These are phyloP conservation scores for Acanthurus tractus DNA, from an alignment of 2,797 vertebrate genomes.

Conservation along the genomic window DNA sequence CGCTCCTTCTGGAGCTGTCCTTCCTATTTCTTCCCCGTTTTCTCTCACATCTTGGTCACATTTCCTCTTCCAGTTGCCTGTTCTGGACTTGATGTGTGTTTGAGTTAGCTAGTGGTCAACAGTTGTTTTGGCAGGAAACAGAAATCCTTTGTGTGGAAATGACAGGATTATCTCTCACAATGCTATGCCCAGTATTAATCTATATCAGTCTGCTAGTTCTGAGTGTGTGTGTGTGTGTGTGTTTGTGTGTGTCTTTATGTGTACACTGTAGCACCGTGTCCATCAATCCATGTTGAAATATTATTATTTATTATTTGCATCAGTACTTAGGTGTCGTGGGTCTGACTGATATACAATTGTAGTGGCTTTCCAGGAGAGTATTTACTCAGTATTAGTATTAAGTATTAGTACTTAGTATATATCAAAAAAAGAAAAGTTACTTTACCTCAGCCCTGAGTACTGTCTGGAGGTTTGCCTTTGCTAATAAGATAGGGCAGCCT, in stretches of 20 bases:
- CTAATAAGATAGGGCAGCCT: no score
- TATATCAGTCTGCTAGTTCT: background rate
- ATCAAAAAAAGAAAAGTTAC: no score
- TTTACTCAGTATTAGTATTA: background rate
- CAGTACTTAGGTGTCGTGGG: background rate
- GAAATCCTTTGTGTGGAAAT: conserved; percentile 68
- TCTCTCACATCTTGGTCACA: conserved; percentile 2
- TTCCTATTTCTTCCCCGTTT: background rate
- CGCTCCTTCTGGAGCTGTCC: background rate
- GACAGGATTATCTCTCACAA: conserved; percentile 61
- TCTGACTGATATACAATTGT: background rate
- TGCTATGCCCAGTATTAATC: conserved; percentile 38
- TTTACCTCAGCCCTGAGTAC: no score
- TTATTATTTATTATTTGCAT: background rate
- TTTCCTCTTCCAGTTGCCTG: conserved; percentile 8
- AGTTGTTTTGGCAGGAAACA: conserved; percentile 62
- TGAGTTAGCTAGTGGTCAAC: conserved; percentile 52
- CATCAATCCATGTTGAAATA: no score
- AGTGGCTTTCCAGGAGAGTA: background rate
- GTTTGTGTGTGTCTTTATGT: no score
- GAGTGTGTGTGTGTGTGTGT: background rate
- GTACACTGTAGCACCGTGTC: no score
- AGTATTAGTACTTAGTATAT: no score
- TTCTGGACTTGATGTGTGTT: conserved; percentile 4
- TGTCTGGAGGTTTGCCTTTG: no score